These are phyloP conservation scores for Eupeodes latifasciatus DNA, from an alignment of 2,888 invertebrate genomes.

Conservation along the genomic window DNA sequence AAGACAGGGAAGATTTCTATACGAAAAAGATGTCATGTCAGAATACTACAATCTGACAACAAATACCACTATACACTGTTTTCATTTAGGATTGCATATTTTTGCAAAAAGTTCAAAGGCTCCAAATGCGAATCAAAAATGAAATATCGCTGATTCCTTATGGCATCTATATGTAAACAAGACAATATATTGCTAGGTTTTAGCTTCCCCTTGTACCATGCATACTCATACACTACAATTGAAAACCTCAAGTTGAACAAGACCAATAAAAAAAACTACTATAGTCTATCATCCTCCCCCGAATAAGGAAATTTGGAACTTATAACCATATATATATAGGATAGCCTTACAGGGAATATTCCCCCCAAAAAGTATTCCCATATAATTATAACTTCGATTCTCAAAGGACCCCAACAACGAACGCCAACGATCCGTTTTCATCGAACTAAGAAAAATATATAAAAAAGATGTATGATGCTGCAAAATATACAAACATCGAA, in stretches of 20 bases:
- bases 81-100: conserved; percentile 11
- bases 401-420: conserved; percentile 53
- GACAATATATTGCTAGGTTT: neutral
- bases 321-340: neutral
- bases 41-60: neutral
- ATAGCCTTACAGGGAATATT: neutral
- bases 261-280: conserved; percentile 1
- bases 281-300: neutral
- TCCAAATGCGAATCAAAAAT: conserved; percentile 25
- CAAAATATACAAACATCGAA: conserved; percentile 16
- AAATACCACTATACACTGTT: neutral
- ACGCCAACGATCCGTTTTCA: conserved; percentile 39
- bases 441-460: conserved; percentile 29
- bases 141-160: conserved; percentile 39
- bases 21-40: conserved; percentile 18
- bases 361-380: conserved; percentile 24
- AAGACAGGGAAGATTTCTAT: neutral
- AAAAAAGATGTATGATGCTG: neutral
- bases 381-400: conserved; percentile 63
- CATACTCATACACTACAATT: conserved; percentile 21
- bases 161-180: conserved; percentile 41
- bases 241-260: conserved; percentile 50
- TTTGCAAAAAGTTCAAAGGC: conserved; percentile 45
- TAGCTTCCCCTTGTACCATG: neutral
- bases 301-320: neutral